These are phyloP conservation scores for Pachypanchax playfairii DNA, from an alignment of 2,113 vertebrate genomes.

Conservation along the genomic window DNA sequence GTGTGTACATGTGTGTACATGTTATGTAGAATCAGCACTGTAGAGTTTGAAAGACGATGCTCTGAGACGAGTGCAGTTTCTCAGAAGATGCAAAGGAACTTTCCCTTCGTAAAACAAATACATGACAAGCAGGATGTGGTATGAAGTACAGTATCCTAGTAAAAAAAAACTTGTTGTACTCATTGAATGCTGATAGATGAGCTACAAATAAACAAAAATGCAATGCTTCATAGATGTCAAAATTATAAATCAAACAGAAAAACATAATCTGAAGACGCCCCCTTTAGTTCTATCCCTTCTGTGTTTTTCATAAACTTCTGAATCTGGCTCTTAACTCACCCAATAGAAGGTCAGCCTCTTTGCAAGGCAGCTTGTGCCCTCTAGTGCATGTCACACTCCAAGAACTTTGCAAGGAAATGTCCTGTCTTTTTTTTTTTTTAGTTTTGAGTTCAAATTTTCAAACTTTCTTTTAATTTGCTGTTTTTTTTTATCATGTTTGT, in stretches of 20 bases:
- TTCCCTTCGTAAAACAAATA: not conserved
- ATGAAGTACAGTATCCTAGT: no score
- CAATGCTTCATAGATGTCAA: no score
- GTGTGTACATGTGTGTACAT: not conserved
- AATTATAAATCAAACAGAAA: no score
- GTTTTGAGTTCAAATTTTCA: not conserved
- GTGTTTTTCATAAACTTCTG: slow-evolving; percentile 8
- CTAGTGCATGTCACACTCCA: slow-evolving; percentile 63
- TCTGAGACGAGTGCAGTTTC: not conserved
- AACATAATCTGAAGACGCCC: no score
- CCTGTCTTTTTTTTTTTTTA: not conserved
- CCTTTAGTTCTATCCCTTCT: not conserved
- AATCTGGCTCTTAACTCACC: slow-evolving; percentile 12
- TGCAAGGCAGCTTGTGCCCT: slow-evolving; percentile 74
- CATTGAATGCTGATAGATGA: no score
- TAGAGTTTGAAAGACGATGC: slow-evolving; percentile 2
- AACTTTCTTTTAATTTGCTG: not conserved
- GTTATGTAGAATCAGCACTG: slow-evolving; percentile 9
- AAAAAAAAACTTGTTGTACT: no score
- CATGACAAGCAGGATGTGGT: no score
- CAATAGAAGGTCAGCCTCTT: slow-evolving; percentile 27
- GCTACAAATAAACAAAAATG: no score
- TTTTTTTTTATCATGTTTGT: not conserved
- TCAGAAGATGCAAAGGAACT: not conserved
- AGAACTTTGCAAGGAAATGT: slow-evolving; percentile 12